These are phyloP conservation scores for Pasiphila rectangulata DNA, from an alignment of 2,888 invertebrate genomes.

Conservation along the genomic window DNA sequence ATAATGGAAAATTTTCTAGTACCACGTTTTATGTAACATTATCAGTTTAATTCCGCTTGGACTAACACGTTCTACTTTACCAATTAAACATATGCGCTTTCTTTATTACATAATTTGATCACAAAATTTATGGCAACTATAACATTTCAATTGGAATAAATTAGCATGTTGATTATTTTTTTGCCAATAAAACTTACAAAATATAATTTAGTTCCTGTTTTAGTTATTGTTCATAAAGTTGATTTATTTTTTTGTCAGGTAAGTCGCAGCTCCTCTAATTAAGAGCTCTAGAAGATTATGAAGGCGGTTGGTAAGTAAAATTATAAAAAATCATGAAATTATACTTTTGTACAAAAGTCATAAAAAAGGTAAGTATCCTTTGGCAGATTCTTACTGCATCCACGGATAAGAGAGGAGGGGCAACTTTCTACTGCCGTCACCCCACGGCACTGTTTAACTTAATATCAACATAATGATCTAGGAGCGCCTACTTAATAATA, in stretches of 20 bases:
- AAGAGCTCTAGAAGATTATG: neutral
- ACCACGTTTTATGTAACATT: no score
- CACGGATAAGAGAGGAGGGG: no score
- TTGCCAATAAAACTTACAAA: conserved; percentile 8
- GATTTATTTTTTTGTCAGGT: conserved; percentile 46
- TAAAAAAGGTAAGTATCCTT: no score
- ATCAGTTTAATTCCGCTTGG: conserved; percentile 39
- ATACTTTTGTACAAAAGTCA: no score
- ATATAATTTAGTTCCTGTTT: conserved; percentile 19
- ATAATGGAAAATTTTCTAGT: no score
- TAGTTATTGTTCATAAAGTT: conserved; percentile 9
- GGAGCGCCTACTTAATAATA: no score
- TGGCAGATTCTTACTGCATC: no score
- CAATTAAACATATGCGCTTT: conserved; percentile 39
- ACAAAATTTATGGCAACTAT: conserved; percentile 27
- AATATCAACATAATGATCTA: no score
- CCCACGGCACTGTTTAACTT: no score
- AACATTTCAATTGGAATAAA: conserved; percentile 24
- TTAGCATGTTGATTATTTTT: conserved; percentile 27
- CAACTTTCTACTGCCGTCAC: no score
- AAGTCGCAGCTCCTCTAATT: conserved; percentile 36
- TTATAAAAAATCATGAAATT: no score
- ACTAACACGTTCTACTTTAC: conserved; percentile 47
- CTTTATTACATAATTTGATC: conserved; percentile 36
- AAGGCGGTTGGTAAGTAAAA: conserved; percentile 7